A percentile compares a stretch with the other conserved stretches of the same genome.
Conservation (phyloP, 2,888 invertebrate genomes). For the Dexiosoma caninum region DNA sequence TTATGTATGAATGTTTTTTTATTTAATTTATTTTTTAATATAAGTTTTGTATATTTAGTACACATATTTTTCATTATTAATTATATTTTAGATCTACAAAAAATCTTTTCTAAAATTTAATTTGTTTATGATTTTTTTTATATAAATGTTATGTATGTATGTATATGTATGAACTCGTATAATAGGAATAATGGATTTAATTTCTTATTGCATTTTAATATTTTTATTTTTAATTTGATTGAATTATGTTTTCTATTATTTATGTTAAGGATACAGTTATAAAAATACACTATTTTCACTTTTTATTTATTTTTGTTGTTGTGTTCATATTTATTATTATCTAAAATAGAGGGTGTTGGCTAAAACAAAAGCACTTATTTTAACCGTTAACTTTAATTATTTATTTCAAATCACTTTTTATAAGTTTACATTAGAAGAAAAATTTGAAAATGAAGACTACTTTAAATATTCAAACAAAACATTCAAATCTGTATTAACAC, state of each 20-base stretch:
- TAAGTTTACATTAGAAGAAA: no score
- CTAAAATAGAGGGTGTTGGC: not conserved
- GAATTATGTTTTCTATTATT: slow-evolving; percentile 11
- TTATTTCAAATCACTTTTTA: no score
- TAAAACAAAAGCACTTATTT: not conserved
- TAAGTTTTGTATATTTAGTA: slow-evolving; percentile 68
- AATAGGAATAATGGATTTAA: slow-evolving; percentile 54
- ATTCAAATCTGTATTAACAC: no score
- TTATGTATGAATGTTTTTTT: slow-evolving; percentile 28
- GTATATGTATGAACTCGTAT: slow-evolving; percentile 47
- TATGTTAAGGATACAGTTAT: slow-evolving; percentile 60
- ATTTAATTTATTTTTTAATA: slow-evolving; percentile 42
- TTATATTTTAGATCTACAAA: slow-evolving; percentile 41
- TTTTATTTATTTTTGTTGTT: slow-evolving; percentile 43
- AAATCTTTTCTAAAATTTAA: slow-evolving; percentile 45
- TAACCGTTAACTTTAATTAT: no score
- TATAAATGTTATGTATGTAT: slow-evolving; percentile 63
- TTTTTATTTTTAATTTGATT: slow-evolving; percentile 40
- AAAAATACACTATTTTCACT: slow-evolving; percentile 64
- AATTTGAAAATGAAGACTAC: no score
- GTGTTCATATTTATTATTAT: slow-evolving; percentile 25
- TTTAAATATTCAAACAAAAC: no score
- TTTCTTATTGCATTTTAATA: slow-evolving; percentile 42
- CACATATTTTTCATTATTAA: slow-evolving; percentile 65
- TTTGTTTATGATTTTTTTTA: not conserved